Evolutionary conservation across 2,888 invertebrate species (phyloP).

Genomic region (Drosophila robusta): DNA sequence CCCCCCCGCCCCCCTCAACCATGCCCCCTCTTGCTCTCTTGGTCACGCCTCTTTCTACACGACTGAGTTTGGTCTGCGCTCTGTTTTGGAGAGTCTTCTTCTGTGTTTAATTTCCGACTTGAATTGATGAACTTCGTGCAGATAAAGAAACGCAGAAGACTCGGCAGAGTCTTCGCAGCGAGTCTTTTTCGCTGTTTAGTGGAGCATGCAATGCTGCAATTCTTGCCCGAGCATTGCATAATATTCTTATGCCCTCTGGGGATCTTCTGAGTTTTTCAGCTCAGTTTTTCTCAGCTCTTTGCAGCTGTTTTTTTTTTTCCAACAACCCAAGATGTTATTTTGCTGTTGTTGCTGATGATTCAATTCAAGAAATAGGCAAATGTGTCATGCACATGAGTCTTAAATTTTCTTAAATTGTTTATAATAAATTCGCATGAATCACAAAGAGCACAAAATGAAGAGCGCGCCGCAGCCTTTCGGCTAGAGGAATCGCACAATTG

Average conservation of each 20-base stretch:
- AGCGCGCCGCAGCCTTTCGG: conserved; percentile 20
- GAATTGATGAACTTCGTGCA: conserved; percentile 79
- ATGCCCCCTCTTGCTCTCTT: background rate
- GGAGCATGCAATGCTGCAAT: conserved; percentile 72
- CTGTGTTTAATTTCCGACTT: conserved; percentile 72
- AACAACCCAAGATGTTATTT: conserved; percentile 3
- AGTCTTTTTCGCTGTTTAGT: conserved; percentile 45
- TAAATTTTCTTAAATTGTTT: conserved; percentile 58
- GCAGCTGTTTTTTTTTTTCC: conserved; percentile 25
- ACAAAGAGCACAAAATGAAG: conserved; percentile 24
- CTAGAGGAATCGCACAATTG: conserved; percentile 56
- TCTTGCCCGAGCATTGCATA: conserved; percentile 65
- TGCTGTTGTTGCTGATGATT: conserved; percentile 49
- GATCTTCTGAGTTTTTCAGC: conserved; percentile 7
- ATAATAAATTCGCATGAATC: conserved; percentile 72
- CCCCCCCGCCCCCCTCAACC: background rate
- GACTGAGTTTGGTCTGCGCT: conserved; percentile 59
- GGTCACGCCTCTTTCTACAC: conserved; percentile 75
- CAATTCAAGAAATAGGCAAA: conserved; percentile 57
- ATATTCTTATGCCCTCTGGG: conserved; percentile 19
- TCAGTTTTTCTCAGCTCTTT: background rate
- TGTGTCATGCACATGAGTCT: conserved; percentile 68
- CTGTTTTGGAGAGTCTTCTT: conserved; percentile 36
- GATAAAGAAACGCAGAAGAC: conserved; percentile 50
- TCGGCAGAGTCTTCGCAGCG: conserved; percentile 13